Percentiles rank a stretch among this genome's conserved stretches.
Evolutionary conservation across 2,797 vertebrate species (phyloP).

Genomic region (Megalops cyprinoides): DNA sequence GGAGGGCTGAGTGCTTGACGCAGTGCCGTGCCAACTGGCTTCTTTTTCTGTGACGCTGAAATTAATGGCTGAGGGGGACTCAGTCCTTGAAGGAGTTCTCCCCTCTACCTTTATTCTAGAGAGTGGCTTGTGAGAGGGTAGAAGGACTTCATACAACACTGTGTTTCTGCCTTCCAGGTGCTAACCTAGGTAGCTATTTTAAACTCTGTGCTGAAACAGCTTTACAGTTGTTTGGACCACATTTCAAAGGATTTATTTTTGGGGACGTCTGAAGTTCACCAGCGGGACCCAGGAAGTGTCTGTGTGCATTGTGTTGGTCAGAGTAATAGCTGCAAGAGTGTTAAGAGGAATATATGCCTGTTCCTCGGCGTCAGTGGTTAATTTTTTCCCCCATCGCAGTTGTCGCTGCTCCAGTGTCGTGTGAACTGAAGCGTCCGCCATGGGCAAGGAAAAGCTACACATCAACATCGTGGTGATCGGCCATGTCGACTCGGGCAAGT

Average conservation of each 20-base stretch:
- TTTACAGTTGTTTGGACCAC: too few species aligned
- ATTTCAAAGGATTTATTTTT: too few species aligned
- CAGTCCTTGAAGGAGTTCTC: neutral
- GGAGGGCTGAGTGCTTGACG: slow-evolving; percentile 35
- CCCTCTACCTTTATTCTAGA: neutral
- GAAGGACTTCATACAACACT: slow-evolving; percentile 34
- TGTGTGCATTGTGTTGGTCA: too few species aligned
- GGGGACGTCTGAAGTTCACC: too few species aligned
- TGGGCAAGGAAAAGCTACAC: slow-evolving; percentile 97
- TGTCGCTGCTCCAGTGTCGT: slow-evolving; percentile 29
- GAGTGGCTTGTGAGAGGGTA: neutral
- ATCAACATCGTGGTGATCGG: slow-evolving; percentile 98
- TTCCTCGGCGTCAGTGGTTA: slow-evolving; percentile 41
- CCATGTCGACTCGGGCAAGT: slow-evolving; percentile 97
- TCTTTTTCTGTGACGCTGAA: neutral
- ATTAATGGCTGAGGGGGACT: slow-evolving; percentile 13
- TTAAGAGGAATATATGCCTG: neutral
- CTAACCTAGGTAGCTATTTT: neutral
- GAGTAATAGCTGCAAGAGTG: too few species aligned
- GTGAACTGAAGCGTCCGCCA: slow-evolving; percentile 53
- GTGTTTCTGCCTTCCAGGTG: too few species aligned
- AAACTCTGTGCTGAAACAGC: slow-evolving; percentile 7
- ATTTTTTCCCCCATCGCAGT: slow-evolving; percentile 32
- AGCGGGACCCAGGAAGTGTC: too few species aligned
- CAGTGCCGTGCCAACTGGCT: slow-evolving; percentile 29